Percentiles rank a stretch among this genome's conserved stretches.
Conservation (phyloP, 1,140 invertebrate species). For the Trachymyrmex septentrionalis region DNA sequence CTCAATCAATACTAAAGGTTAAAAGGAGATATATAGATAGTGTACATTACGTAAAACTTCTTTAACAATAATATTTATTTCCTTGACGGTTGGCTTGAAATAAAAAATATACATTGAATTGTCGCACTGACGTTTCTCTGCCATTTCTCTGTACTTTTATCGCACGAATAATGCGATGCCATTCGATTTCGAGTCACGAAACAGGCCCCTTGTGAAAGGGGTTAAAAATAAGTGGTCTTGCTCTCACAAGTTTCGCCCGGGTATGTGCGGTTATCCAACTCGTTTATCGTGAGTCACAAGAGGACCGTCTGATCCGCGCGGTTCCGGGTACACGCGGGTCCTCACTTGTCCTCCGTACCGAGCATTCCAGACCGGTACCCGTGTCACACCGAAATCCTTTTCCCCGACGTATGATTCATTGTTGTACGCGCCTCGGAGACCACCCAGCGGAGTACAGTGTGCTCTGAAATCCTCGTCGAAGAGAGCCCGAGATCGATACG, state of each 20-base stretch:
- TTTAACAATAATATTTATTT: not conserved
- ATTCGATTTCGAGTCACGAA: constrained; percentile 36
- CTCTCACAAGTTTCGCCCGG: not conserved
- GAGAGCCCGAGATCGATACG: constrained; percentile 83
- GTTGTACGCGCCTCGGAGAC: constrained; percentile 79
- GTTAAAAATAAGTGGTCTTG: constrained; percentile 36
- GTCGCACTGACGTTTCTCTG: not conserved
- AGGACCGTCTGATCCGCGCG: constrained; percentile 57
- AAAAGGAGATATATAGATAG: too few relatives aligned
- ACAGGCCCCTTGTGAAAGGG: not conserved
- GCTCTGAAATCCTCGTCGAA: constrained; percentile 82
- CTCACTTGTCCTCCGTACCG: constrained; percentile 39
- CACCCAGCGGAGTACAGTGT: constrained; percentile 81
- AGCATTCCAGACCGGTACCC: constrained; percentile 60
- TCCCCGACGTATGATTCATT: constrained; percentile 82
- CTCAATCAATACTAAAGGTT: too few relatives aligned
- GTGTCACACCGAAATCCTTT: constrained; percentile 78
- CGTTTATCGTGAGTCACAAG: constrained; percentile 68
- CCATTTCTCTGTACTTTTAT: constrained; percentile 1
- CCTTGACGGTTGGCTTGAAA: not conserved
- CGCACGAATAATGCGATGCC: constrained; percentile 7
- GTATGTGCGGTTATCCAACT: constrained; percentile 42
- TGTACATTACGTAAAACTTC: not conserved
- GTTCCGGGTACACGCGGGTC: constrained; percentile 70
- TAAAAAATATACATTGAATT: not conserved